These are phyloP conservation scores for Campaea margaritaria DNA, from an alignment of 2,888 invertebrate species.

Conservation along the genomic window DNA sequence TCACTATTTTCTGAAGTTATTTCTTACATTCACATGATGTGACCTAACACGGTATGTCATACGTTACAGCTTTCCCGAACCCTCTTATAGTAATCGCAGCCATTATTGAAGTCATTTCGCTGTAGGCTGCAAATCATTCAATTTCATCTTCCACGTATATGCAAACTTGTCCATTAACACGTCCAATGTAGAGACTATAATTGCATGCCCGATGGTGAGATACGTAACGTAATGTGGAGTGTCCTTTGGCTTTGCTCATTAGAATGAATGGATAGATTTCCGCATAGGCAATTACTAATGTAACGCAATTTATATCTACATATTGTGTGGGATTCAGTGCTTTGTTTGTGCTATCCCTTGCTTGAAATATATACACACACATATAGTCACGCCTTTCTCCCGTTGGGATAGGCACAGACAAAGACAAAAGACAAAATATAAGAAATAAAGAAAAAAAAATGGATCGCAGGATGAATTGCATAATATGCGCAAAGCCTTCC, in stretches of 20 bases:
- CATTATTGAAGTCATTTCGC: constrained; percentile 18
- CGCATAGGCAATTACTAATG: constrained; percentile 37
- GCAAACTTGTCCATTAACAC: constrained; percentile 15
- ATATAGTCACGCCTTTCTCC: too few relatives aligned
- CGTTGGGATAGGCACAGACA: too few relatives aligned
- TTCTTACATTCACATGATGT: background rate
- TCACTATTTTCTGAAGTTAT: background rate
- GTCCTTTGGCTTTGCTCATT: constrained; percentile 38
- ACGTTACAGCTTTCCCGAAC: constrained; percentile 9
- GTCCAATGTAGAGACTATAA: constrained; percentile 17
- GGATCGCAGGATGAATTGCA: too few relatives aligned
- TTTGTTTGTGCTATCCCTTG: too few relatives aligned
- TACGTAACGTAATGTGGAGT: constrained; percentile 17
- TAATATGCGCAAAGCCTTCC: too few relatives aligned
- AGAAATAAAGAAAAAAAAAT: too few relatives aligned
- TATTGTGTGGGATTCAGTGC: background rate
- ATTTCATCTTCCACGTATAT: constrained; percentile 5
- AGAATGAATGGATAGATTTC: constrained; percentile 39
- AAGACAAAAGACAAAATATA: too few relatives aligned
- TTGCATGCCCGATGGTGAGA: constrained; percentile 16
- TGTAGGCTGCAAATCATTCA: constrained; percentile 9
- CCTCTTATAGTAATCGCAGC: constrained; percentile 18
- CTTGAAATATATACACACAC: too few relatives aligned
- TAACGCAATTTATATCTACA: constrained; percentile 18
- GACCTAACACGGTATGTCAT: background rate